Base-by-base conservation (phyloP, 1,140 invertebrate species). In the Lerema accius region DNA sequence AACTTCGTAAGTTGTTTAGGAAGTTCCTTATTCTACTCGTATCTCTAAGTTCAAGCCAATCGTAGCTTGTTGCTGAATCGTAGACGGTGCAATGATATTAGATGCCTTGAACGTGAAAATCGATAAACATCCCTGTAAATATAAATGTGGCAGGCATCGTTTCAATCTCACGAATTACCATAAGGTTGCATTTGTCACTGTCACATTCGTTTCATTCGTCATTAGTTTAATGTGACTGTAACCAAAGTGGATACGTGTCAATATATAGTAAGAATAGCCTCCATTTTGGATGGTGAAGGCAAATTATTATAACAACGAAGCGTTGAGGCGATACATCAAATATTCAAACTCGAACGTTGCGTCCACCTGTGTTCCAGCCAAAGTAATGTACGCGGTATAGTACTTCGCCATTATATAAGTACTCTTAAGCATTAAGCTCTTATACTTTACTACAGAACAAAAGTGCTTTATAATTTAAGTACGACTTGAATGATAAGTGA, bases 311-410 rank as follows among this genome's bases (percentile, higher is more conserved):
- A 50, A 32, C 63, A 58, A 14, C 32, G 58, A 43, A 32, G 56
- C 50, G 62, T 64, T 69, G 64, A 35, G 59, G 55, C 42, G 48
- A 66, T 63, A 63, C 42, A 69, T 69, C 63, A 65, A 69, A 66
- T 66, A 69, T 69, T 69, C 63, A 69, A 26, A 16, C 46, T 40
- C 42, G 15, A 62, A 65, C 64, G 49, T 42, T 9, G 35, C 58
- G 55, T 66, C 63, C 67, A 69, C 68, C 68, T 70, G 68, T 40
- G 63, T 49, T 59, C 56, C 40, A 13, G 13, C 14, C 28, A 69
- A 63, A 66, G 49, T 61, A 35, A 59, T 60, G 17, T 42, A 45
- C 53, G 26, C 28, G 19, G 19, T 23, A 23, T 23, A 5, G 13
- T 19, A 45, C 53, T 45, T 35, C 11, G 53, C 40, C 42, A 17